Percentiles rank a stretch among this genome's conserved stretches.
Conservation (phyloP, 1,140 invertebrate species). For the Orchestia grillus region DNA sequence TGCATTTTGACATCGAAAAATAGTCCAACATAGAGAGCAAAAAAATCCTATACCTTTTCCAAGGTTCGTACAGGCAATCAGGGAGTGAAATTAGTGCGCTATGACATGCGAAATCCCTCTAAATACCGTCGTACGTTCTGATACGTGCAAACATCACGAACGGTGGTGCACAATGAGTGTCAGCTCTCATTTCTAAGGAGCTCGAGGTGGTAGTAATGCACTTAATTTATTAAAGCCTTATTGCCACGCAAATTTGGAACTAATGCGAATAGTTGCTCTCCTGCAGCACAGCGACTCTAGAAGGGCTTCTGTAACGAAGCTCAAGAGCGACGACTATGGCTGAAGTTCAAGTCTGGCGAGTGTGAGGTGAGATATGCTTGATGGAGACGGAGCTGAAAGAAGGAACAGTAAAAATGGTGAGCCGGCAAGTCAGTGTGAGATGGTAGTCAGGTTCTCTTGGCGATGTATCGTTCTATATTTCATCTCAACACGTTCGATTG, state of each 20-base stretch:
- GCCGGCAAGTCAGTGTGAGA: background rate
- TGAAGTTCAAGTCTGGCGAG: background rate
- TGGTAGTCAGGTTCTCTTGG: too few relatives aligned
- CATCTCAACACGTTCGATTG: too few relatives aligned
- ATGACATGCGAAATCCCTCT: too few relatives aligned
- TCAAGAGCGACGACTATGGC: background rate
- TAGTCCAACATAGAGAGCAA: too few relatives aligned
- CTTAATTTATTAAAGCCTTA: background rate
- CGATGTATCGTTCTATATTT: too few relatives aligned
- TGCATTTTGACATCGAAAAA: too few relatives aligned
- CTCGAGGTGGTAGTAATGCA: background rate
- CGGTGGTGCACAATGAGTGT: background rate
- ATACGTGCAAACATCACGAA: background rate
- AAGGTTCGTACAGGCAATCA: too few relatives aligned
- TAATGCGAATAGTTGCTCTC: background rate
- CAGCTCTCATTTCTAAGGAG: background rate
- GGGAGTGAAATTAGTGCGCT: too few relatives aligned
- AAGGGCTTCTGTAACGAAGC: background rate
- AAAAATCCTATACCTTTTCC: too few relatives aligned
- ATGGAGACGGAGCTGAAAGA: background rate
- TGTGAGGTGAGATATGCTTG: background rate
- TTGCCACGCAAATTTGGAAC: background rate
- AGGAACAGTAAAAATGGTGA: background rate
- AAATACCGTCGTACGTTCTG: background rate
- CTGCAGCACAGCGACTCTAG: background rate